Percentiles rank a stretch among this genome's conserved stretches.
phyloP scores from a whole-genome alignment of 2,888 invertebrate genomes.

The Orthonevra nobilis region DNA sequence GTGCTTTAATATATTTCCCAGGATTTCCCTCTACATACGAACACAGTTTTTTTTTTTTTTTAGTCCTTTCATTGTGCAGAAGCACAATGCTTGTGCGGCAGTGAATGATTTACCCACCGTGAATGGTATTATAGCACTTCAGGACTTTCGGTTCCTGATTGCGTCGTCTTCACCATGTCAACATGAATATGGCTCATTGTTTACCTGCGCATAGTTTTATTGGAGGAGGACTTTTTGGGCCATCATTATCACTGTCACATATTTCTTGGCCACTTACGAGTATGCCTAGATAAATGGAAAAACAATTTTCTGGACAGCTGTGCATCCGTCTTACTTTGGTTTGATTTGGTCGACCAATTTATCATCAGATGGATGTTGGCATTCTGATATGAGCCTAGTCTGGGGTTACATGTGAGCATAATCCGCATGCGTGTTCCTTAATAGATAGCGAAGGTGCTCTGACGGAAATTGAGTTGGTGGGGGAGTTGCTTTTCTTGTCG shows the following conservation, averaged over 20 bases:
- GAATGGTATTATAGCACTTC: slow-evolving; percentile 8
- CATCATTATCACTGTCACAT: slow-evolving; percentile 25
- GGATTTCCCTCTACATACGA: slow-evolving; percentile 54
- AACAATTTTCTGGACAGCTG: slow-evolving; percentile 35
- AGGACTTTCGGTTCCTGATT: slow-evolving; percentile 46
- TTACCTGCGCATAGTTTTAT: slow-evolving; percentile 34
- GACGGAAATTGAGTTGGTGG: not conserved
- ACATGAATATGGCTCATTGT: slow-evolving; percentile 27
- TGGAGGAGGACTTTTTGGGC: slow-evolving; percentile 1
- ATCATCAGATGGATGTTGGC: slow-evolving; percentile 36
- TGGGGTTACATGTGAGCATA: slow-evolving; percentile 39
- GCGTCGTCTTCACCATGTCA: slow-evolving; percentile 35
- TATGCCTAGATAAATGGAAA: slow-evolving; percentile 41
- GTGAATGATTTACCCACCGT: slow-evolving; percentile 25
- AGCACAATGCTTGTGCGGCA: slow-evolving; percentile 26
- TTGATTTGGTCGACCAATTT: slow-evolving; percentile 21
- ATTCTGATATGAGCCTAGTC: slow-evolving; percentile 40
- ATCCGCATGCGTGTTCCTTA: slow-evolving; percentile 47
- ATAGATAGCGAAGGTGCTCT: not conserved
- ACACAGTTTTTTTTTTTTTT: slow-evolving; percentile 5
- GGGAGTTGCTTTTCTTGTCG: not conserved
- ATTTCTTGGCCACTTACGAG: slow-evolving; percentile 21
- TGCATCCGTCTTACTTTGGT: slow-evolving; percentile 9
- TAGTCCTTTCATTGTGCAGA: slow-evolving; percentile 34
- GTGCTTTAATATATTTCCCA: slow-evolving; percentile 68